Evolutionary conservation across 1,140 invertebrate species (phyloP), one percentile per base, ranked within the genome.

Genomic region (Trichogramma pretiosum): DNA sequence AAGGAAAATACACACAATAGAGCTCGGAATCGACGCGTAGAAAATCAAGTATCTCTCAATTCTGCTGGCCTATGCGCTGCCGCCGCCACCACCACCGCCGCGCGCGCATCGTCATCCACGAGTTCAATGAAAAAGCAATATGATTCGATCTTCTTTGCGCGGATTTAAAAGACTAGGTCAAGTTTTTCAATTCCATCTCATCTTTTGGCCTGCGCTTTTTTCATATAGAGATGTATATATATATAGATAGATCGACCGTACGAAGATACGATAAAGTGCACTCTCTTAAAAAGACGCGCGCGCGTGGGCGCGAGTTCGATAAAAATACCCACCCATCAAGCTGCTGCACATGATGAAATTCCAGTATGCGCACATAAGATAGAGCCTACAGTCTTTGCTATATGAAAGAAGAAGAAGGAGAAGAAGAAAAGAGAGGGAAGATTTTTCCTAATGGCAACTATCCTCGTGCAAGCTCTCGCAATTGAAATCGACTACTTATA

Each of bases 301-400:
- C 22, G 39, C n/a, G n/a, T n/a, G n/a, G 21, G 24, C 24, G n/a
- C n/a, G 40, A 24, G 34, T 49, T 26, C 47, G 38, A 49, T 43
- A 43, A 49, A 49, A 43, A 43, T 49, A 38, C 24, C 39, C 30
- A 24, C 34, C n/a, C n/a, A n/a, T n/a, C n/a, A n/a, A n/a, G n/a
- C n/a, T n/a, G 39, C n/a, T 22, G 34, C 24, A 39, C n/a, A 38
- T 49, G 43, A 49, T 43, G 26, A 49, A 49, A 49, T 49, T 49
- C 39, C 47, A 43, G 23, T 37, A 34, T 14, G 34, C n/a, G 8
- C 28, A n/a, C n/a, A n/a, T n/a, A n/a, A n/a, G n/a, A n/a, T n/a
- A n/a, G n/a, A n/a, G n/a, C n/a, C n/a, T n/a, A n/a, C n/a, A n/a
- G n/a, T n/a, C n/a, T n/a, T n/a, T n/a, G n/a, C n/a, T n/a, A n/a